These are phyloP conservation scores for Baryphthengus martii DNA, from an alignment of 2,113 vertebrate genomes.

Conservation along the genomic window DNA sequence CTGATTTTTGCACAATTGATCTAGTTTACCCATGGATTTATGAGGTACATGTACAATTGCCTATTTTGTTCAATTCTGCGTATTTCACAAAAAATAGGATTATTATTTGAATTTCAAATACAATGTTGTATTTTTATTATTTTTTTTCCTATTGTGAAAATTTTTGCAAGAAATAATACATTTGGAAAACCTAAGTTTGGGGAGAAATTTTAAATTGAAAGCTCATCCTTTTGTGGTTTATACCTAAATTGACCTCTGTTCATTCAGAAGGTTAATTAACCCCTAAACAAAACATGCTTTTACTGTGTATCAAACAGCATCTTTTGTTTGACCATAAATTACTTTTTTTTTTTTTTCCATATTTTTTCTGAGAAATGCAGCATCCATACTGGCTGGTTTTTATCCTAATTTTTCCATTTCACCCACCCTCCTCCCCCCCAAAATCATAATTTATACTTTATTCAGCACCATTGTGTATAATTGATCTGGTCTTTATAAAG, in stretches of 20 bases:
- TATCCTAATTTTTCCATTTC: not conserved
- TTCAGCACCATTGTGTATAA: not conserved
- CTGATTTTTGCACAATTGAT: not conserved
- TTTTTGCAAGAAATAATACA: not conserved
- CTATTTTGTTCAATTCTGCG: not conserved
- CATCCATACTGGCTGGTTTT: not conserved
- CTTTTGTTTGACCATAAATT: not conserved
- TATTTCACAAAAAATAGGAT: not conserved
- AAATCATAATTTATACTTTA: not conserved
- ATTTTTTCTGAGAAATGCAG: not conserved
- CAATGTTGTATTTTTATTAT: not conserved
- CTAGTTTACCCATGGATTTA: not conserved
- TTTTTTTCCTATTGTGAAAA: not conserved
- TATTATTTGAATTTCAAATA: too few relatives aligned
- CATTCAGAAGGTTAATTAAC: not conserved
- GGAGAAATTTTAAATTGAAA: not conserved
- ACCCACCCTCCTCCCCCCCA: too few relatives aligned
- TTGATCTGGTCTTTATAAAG: not conserved
- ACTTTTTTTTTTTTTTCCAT: not conserved
- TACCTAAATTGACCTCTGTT: not conserved
- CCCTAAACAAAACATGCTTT: not conserved
- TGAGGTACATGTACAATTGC: not conserved
- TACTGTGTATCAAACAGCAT: not conserved
- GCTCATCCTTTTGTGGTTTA: not conserved
- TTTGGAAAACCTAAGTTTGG: not conserved